Percentiles rank a stretch among this genome's conserved stretches.
Evolutionary conservation across 2,797 vertebrate genomes (phyloP).

Genomic region (Megalops cyprinoides): DNA sequence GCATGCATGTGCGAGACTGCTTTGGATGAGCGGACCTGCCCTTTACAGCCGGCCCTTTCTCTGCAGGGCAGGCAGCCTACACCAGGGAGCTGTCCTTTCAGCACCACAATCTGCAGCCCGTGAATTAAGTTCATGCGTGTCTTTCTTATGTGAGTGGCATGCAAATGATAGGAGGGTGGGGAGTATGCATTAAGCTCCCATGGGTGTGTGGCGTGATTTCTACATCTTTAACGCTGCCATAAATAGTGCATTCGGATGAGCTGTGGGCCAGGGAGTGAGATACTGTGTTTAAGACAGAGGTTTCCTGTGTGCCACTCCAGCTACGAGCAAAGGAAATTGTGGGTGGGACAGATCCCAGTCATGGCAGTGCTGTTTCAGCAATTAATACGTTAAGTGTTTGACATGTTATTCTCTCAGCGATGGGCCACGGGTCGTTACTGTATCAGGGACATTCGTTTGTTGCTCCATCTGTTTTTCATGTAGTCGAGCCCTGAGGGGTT

Average conservation of each 20-base stretch:
- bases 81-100: constrained; percentile 33
- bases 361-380: background rate
- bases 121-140: background rate
- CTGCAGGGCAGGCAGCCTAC: too few species aligned
- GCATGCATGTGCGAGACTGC: too few species aligned
- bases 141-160: background rate
- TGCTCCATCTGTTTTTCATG: too few species aligned
- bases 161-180: background rate
- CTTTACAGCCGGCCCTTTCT: too few species aligned
- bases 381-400: background rate
- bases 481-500: background rate
- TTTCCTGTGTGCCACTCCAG: background rate
- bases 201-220: background rate
- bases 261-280: background rate
- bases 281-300: background rate
- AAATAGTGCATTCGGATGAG: constrained; percentile 41
- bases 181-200: background rate
- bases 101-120: background rate
- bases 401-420: background rate
- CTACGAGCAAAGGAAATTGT: background rate
- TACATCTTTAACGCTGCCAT: constrained; percentile 45
- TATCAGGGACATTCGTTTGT: background rate
- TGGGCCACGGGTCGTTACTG: background rate
- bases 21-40: background rate
- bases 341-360: background rate